Percentiles rank a stretch among this genome's conserved stretches.
phyloP scores from a whole-genome alignment of 2,888 invertebrate genomes.

The Plemyria rubiginata region DNA sequence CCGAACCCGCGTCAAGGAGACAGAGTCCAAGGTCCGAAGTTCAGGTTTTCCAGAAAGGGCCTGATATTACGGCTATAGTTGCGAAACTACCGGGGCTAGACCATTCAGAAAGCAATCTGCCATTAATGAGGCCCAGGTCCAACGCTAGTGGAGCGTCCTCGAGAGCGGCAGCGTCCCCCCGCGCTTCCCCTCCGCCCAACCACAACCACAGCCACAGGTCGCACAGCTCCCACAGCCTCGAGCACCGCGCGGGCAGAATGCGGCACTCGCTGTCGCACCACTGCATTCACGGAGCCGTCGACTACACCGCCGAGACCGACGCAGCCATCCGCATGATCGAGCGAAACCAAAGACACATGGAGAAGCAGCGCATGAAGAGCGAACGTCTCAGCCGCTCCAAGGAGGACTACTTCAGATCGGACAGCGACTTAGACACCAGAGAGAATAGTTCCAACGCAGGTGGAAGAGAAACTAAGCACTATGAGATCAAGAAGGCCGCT shows the following conservation, averaged over 20 bases:
- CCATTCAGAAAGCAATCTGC: slow-evolving; percentile 69
- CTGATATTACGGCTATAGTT: slow-evolving; percentile 90
- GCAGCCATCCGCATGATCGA: slow-evolving; percentile 85
- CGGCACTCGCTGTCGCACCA: slow-evolving; percentile 79
- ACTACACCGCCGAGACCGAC: slow-evolving; percentile 86
- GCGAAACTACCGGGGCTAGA: slow-evolving; percentile 86
- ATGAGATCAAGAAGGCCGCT: slow-evolving; percentile 71
- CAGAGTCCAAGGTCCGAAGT: slow-evolving; percentile 83
- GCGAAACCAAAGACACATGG: slow-evolving; percentile 85
- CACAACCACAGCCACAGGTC: slow-evolving; percentile 69
- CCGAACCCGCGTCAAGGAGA: slow-evolving; percentile 73
- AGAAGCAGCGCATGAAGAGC: slow-evolving; percentile 81
- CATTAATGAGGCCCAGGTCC: slow-evolving; percentile 81
- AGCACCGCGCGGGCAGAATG: slow-evolving; percentile 72
- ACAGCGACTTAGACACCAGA: slow-evolving; percentile 69
- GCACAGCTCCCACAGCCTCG: slow-evolving; percentile 77
- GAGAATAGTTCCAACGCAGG: slow-evolving; percentile 55
- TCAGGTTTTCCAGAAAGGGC: slow-evolving; percentile 91
- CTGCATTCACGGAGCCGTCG: slow-evolving; percentile 73
- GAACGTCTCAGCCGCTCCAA: slow-evolving; percentile 72
- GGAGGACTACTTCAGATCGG: slow-evolving; percentile 74
- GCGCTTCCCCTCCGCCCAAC: slow-evolving; percentile 58
- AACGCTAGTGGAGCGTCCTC: slow-evolving; percentile 85
- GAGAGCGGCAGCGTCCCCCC: slow-evolving; percentile 71
- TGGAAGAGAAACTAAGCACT: slow-evolving; percentile 57